Base-by-base conservation (phyloP, 2,888 invertebrate genomes). In the Ceratothoa steindachneri region DNA sequence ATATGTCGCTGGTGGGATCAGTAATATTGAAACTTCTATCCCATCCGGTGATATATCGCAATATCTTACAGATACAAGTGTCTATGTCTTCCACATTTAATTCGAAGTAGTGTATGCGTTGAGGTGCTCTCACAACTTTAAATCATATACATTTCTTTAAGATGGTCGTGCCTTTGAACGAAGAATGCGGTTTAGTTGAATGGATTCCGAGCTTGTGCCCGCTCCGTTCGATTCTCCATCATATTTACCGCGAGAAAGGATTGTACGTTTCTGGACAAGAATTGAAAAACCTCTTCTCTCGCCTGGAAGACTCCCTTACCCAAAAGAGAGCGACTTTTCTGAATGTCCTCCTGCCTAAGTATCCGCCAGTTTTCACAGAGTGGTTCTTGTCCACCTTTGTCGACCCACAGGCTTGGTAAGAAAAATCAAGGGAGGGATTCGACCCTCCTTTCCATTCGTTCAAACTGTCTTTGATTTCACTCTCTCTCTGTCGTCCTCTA, bases 181-280 rank as follows among this genome's bases (percentile, higher is more conserved):
- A 97, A 84, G 92, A 93, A 82, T 96, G 97, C 82, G 99, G 99
- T 0, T 85, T 99, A 71, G 91, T 99, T 71, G 97, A 99, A 84
- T 99, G 97, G 97, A 89, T 99, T 51, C 91, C 92, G 0, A 92
- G 97, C 84, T 87, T 98, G 30, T 86, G 90, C 7, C 91, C 92
- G 0, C 86, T 93, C 51, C 87, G 94, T 67, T 88, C 88, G 0
- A 88, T 92, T 66, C 83, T 93, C 67, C 85, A 88, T 81, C 86
- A 87, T 28, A 85, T 93, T 65, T 93, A 93, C 82, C 89, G 89
- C 82, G 90, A 91, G 82, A 89, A 88, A 83, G 90, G 91, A 82
- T 85, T 87, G 2, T 87, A 86, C 78, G 88, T 89, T 80, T 85
- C 86, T 30, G 87, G 86, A 29, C 85, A 87, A 29, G 90, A 91